These are phyloP conservation scores for Drosophila ambigua DNA, from an alignment of 1,140 invertebrate species.

Conservation along the genomic window DNA sequence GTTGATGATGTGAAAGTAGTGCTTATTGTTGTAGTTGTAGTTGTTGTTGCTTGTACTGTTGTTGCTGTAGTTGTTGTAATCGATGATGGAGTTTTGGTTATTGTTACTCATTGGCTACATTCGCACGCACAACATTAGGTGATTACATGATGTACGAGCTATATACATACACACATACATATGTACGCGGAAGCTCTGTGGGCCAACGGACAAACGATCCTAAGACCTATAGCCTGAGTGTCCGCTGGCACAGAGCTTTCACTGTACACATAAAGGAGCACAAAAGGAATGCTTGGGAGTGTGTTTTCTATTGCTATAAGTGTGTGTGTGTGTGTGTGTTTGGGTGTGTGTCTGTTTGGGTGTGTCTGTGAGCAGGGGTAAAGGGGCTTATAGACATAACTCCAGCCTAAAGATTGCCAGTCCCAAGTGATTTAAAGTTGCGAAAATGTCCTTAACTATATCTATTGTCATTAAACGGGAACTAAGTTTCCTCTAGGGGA, in stretches of 20 bases:
- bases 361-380: conserved; percentile 1
- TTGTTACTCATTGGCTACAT: conserved; percentile 60
- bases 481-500: conserved; percentile 29
- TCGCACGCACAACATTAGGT: conserved; percentile 50
- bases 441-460: neutral
- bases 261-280: neutral
- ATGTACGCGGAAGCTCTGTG: neutral
- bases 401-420: conserved; percentile 19
- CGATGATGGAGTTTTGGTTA: conserved; percentile 47
- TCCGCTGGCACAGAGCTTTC: neutral
- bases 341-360: conserved; percentile 9
- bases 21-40: conserved; percentile 70
- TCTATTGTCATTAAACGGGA: conserved; percentile 9
- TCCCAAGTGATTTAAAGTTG: conserved; percentile 15
- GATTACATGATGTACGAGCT: conserved; percentile 17
- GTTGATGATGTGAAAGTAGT: conserved; percentile 75
- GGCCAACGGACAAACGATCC: too few species aligned
- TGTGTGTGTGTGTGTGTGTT: conserved; percentile 13
- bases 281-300: too few species aligned
- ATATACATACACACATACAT: neutral
- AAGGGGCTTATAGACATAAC: neutral
- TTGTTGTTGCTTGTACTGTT: conserved; percentile 59
- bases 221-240: too few species aligned
- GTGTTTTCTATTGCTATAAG: neutral
- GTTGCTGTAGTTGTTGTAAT: conserved; percentile 61